Evolutionary conservation across 2,888 invertebrate genomes (phyloP).

Genomic region (Parochlus steinenii): DNA sequence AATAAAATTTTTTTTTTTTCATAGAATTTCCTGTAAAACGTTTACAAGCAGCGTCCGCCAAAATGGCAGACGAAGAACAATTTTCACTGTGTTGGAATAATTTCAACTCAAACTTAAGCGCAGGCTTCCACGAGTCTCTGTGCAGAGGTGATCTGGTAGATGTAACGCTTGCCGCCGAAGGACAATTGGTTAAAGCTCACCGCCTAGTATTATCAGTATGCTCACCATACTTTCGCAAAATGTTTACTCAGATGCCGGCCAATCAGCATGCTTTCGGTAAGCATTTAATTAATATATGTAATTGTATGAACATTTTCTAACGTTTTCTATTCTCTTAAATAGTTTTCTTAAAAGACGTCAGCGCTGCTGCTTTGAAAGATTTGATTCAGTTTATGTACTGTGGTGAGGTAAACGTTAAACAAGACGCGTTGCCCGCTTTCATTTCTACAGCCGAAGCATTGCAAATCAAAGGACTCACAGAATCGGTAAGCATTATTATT

Average conservation of each 20-base stretch:
- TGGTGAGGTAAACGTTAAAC: constrained; percentile 54
- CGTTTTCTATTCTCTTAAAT: constrained; percentile 21
- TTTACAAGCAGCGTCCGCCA: too few species aligned
- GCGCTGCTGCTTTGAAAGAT: constrained; percentile 50
- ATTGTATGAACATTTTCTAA: background rate
- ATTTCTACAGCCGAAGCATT: constrained; percentile 55
- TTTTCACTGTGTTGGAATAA: constrained; percentile 62
- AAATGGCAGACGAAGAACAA: constrained; percentile 56
- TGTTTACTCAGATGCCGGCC: constrained; percentile 49
- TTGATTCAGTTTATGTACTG: constrained; percentile 57
- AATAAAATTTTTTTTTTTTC: too few species aligned
- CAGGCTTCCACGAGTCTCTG: constrained; percentile 53
- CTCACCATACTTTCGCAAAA: constrained; percentile 55
- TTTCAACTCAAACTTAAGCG: constrained; percentile 54
- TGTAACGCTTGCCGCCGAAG: constrained; percentile 53
- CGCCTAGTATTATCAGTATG: constrained; percentile 55
- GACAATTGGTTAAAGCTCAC: constrained; percentile 52
- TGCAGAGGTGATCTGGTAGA: constrained; percentile 53
- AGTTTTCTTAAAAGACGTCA: constrained; percentile 55
- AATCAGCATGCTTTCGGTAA: constrained; percentile 51
- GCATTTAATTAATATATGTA: constrained; percentile 14
- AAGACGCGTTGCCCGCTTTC: constrained; percentile 53
- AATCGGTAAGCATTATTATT: constrained; percentile 34
- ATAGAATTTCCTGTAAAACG: too few species aligned
- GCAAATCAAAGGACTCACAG: constrained; percentile 52